Evolutionary conservation across 2,797 vertebrate genomes (phyloP), one percentile per base, ranked within the genome.

Genomic region (Microhierax caerulescens): DNA sequence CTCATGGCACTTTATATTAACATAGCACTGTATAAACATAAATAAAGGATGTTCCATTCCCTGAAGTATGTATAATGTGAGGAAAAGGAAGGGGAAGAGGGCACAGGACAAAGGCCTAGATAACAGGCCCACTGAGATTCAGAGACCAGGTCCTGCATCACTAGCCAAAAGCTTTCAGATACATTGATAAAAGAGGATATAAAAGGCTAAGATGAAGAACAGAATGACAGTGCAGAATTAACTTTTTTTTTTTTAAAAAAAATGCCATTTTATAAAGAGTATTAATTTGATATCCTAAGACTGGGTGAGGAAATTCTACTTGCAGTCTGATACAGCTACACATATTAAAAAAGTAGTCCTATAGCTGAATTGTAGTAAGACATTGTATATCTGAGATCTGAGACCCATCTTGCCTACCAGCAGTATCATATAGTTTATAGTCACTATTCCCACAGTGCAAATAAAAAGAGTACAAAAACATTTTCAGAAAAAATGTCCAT

Each of bases 61-160:
- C 48, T 93, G 45, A 94, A 89, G 51, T 69, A 85, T 91, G 91
- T 94, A 81, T 84, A 88, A 81, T 36, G 32, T 30, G 74, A 79
- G 91, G 37, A 83, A 80, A 12, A 91, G 47, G 43, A 94, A 27
- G 28, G 39, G 21, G 36, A 90, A 90, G 28, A 92, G 50, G 27
- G 24, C 34, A 86, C 13, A 73, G 74, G 54, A 73, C 30, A 73
- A 90, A 90, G 34, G 24, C n/a, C 9, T 34, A 7, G 20, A 24
- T 72, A 78, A 78, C 16, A 75, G 69, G 27, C 6, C 34, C 59
- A 9, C 0, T 39, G 37, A 64, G 36, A 89, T 60, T 78, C 10
- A 15, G 63, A 53, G 47, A 56, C 12, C 5, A 45, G 13, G 25
- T 64, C 37, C 32, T 76, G 25, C 36, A 56, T 37, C 21, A 28